A percentile compares a stretch with the other conserved stretches of the same genome.
Conservation (phyloP, 2,113 vertebrate genomes). For the Cairina moschata region DNA sequence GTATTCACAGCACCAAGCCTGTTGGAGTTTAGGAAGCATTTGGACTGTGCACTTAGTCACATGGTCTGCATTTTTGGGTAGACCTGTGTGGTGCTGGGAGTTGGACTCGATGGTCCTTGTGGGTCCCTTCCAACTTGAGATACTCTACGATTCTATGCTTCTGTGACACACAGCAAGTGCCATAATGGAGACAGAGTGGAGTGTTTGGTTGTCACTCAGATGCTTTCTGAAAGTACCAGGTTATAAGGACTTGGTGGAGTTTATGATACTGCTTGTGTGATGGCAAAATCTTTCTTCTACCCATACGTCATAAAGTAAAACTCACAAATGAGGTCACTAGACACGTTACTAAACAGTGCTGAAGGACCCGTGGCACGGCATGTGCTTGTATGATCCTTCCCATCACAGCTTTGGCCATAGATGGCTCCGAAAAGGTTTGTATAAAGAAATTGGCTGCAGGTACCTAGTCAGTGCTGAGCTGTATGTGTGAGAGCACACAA, state of each 20-base stretch:
- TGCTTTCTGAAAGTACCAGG: not conserved
- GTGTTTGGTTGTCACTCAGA: not conserved
- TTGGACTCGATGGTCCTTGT: too few species aligned
- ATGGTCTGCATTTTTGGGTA: too few species aligned
- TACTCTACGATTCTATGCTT: too few species aligned
- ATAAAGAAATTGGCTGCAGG: not conserved
- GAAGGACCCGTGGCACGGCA: not conserved
- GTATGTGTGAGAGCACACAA: not conserved
- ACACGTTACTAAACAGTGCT: not conserved
- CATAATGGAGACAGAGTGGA: not conserved
- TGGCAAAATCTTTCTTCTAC: not conserved
- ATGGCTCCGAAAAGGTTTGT: not conserved
- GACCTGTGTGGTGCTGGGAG: too few species aligned
- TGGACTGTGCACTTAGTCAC: too few species aligned
- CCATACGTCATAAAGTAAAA: accelerated
- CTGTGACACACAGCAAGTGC: not conserved
- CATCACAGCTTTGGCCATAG: too few species aligned
- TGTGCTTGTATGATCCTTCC: accelerated
- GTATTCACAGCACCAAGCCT: too few species aligned
- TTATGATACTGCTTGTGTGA: accelerated
- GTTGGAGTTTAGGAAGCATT: too few species aligned
- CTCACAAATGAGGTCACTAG: accelerated
- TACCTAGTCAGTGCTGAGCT: not conserved
- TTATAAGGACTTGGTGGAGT: not conserved
- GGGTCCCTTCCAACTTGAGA: too few species aligned